Conservation (phyloP, 2,113 vertebrate genomes). For the Mormyrus lacerda region DNA sequence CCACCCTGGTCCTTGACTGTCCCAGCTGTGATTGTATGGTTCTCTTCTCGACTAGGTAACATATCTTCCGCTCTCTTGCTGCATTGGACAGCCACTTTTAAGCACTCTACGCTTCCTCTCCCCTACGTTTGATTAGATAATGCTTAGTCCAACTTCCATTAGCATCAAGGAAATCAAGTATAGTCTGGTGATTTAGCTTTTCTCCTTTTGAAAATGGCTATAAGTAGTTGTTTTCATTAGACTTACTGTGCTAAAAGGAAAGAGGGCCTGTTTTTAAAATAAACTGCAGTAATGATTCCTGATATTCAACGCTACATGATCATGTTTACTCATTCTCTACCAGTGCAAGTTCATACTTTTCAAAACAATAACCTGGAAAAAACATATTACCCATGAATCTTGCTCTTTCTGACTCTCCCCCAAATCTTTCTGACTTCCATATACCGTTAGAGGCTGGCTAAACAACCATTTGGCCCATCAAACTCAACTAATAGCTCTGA, state of each 20-base stretch:
- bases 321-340: not conserved
- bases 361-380: not conserved
- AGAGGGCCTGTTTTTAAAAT: not conserved
- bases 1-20: too few relatives aligned
- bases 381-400: not conserved
- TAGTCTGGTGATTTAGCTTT: constrained; percentile 13
- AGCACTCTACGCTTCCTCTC: too few relatives aligned
- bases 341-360: not conserved
- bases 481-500: too few relatives aligned
- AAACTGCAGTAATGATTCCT: not conserved
- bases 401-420: not conserved
- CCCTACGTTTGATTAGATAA: constrained; percentile 11
- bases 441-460: too few relatives aligned
- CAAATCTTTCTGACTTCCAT: not conserved
- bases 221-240: not conserved
- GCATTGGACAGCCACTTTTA: not conserved
- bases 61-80: not conserved
- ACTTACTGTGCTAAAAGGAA: not conserved
- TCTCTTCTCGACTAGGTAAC: not conserved
- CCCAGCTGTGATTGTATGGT: not conserved
- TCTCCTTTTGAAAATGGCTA: constrained; percentile 13
- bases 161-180: constrained; percentile 18
- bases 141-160: constrained; percentile 6
- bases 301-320: not conserved
- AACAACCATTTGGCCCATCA: too few relatives aligned